A percentile compares a stretch with the other conserved stretches of the same genome.
These are phyloP conservation scores for Tipula lateralis DNA, from an alignment of 2,888 invertebrate species.

Conservation along the genomic window DNA sequence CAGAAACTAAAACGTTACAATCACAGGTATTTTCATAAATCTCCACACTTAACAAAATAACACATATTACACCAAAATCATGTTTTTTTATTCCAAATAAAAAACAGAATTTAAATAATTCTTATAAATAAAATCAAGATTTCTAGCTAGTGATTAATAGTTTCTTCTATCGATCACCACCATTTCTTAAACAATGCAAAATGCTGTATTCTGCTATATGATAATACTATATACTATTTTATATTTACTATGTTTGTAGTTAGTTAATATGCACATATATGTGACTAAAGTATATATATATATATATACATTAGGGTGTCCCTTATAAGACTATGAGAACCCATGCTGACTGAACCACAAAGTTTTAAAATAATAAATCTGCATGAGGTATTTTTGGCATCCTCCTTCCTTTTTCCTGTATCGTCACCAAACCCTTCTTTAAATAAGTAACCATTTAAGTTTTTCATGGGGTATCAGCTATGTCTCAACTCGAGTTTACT, in stretches of 20 bases:
- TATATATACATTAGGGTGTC: too few species aligned
- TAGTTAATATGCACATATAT: neutral
- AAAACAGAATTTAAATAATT: neutral
- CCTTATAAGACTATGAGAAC: too few species aligned
- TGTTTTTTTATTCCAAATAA: neutral
- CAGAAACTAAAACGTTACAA: slow-evolving; percentile 98
- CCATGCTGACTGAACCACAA: too few species aligned
- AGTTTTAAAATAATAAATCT: too few species aligned
- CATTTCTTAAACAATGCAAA: neutral
- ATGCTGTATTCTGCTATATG: too few species aligned
- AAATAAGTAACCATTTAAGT: too few species aligned
- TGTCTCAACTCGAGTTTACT: too few species aligned
- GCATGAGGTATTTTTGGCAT: too few species aligned
- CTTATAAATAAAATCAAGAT: neutral
- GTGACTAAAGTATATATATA: neutral
- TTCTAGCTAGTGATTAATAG: neutral
- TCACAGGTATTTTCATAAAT: slow-evolving; percentile 67
- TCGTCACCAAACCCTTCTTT: too few species aligned
- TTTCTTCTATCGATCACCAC: neutral
- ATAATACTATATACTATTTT: neutral
- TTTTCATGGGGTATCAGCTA: too few species aligned
- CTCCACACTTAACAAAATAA: slow-evolving; percentile 41
- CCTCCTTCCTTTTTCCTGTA: too few species aligned
- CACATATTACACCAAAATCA: slow-evolving; percentile 25
- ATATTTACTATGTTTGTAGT: neutral